phyloP scores from a whole-genome alignment of 2,797 vertebrate genomes.

The Apogon hyalosoma region DNA sequence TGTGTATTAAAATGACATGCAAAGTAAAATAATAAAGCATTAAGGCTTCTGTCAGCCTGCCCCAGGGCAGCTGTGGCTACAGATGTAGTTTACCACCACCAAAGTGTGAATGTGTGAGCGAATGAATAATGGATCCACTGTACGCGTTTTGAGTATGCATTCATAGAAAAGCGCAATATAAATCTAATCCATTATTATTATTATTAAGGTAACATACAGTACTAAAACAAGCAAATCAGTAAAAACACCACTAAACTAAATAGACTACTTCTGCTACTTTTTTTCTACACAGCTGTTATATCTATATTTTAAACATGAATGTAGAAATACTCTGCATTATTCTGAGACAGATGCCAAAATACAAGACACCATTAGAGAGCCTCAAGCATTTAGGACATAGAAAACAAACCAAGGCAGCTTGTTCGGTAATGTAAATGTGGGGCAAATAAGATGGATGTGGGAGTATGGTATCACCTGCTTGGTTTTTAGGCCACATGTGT shows the following conservation, averaged over 20 bases:
- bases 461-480: conserved; percentile 11
- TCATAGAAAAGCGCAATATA: too few relatives aligned
- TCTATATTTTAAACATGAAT: background rate
- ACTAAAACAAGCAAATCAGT: background rate
- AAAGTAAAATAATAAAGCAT: background rate
- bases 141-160: too few relatives aligned
- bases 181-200: too few relatives aligned
- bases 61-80: too few relatives aligned
- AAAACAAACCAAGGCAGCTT: background rate
- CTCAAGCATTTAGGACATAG: background rate
- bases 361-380: background rate
- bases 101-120: too few relatives aligned
- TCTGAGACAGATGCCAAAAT: background rate
- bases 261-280: too few relatives aligned
- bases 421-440: conserved; percentile 13
- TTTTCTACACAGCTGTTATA: background rate
- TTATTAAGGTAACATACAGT: too few relatives aligned
- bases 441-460: conserved; percentile 1
- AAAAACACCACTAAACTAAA: background rate
- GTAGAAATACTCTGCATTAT: background rate
- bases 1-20: too few relatives aligned
- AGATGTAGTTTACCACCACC: too few relatives aligned
- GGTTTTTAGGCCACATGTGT: conserved; percentile 34
- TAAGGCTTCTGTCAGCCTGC: too few relatives aligned
- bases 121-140: too few relatives aligned